A percentile compares a stretch with the other conserved stretches of the same genome.
Conservation (phyloP, 2,797 vertebrate genomes). For the Danio tinwini region DNA sequence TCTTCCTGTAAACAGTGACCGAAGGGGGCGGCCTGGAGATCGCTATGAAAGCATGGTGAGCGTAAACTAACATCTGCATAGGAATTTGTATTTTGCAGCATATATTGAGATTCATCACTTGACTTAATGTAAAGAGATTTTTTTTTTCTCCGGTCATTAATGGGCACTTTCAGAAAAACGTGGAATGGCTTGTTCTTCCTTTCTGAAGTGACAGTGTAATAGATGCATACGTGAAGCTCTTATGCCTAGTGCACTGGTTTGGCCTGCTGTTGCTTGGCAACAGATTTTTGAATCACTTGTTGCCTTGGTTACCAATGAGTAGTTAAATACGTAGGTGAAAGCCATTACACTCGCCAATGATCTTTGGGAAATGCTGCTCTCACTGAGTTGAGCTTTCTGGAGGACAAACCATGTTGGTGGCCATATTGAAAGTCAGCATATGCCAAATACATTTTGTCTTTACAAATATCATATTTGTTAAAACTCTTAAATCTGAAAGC, state of each 20-base stretch:
- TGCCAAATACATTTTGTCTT: no score
- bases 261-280: constrained; percentile 82
- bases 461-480: no score
- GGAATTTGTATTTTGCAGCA: not conserved
- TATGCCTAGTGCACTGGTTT: constrained; percentile 70
- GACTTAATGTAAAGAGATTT: not conserved
- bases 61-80: not conserved
- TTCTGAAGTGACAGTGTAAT: constrained; percentile 63
- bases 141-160: constrained; percentile 8
- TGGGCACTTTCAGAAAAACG: constrained; percentile 13
- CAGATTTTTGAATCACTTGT: constrained; percentile 71
- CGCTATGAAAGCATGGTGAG: constrained; percentile 96
- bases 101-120: not conserved
- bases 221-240: constrained; percentile 64
- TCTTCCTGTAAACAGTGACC: constrained; percentile 76
- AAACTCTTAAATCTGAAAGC: not conserved
- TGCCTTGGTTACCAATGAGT: constrained; percentile 80
- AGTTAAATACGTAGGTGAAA: constrained; percentile 76
- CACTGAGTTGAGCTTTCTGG: constrained; percentile 54
- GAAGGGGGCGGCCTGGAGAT: constrained; percentile 89
- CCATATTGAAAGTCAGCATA: not conserved
- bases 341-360: constrained; percentile 73
- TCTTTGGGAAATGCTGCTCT: constrained; percentile 69
- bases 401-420: constrained; percentile 37
- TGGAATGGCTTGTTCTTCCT: constrained; percentile 46